Evolutionary conservation across 2,888 invertebrate species (phyloP).

Genomic region (Agonopterix alstromeriana): DNA sequence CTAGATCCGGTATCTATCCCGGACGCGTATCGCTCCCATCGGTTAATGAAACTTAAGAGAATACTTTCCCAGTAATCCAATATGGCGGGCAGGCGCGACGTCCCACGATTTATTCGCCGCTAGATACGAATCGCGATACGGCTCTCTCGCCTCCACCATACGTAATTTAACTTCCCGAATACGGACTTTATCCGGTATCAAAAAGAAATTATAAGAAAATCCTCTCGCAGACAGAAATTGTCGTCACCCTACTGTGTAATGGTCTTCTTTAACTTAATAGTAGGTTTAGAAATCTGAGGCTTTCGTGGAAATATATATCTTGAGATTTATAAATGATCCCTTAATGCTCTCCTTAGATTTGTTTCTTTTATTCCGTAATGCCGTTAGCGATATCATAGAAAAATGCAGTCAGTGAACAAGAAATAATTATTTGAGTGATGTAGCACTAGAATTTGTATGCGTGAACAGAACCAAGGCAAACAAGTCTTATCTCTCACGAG

Average conservation of each 20-base stretch:
- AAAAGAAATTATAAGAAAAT: conserved; percentile 66
- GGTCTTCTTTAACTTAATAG: conserved; percentile 11
- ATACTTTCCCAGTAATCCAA: conserved; percentile 64
- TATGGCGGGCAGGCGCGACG: conserved; percentile 47
- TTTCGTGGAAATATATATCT: conserved; percentile 6
- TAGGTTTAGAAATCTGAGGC: conserved; percentile 7
- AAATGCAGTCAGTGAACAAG: conserved; percentile 18
- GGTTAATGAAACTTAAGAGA: conserved; percentile 74
- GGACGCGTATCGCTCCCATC: conserved; percentile 51
- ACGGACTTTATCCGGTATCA: conserved; percentile 59
- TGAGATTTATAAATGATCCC: conserved; percentile 6
- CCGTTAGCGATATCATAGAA: conserved; percentile 4
- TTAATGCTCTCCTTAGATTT: background rate
- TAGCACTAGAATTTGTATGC: conserved; percentile 13
- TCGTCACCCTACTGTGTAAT: conserved; percentile 13
- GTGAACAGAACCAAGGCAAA: conserved; percentile 13
- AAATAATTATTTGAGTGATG: conserved; percentile 25
- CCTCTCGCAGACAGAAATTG: conserved; percentile 20
- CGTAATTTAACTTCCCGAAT: conserved; percentile 67
- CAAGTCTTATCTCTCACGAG: conserved; percentile 37
- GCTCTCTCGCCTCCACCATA: conserved; percentile 44
- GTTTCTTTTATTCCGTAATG: background rate
- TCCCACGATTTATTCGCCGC: conserved; percentile 56
- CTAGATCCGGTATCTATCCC: conserved; percentile 18
- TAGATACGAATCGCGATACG: conserved; percentile 64